Evolutionary conservation across 2,113 vertebrate genomes (phyloP).

Genomic region (Accipiter virgatus): DNA sequence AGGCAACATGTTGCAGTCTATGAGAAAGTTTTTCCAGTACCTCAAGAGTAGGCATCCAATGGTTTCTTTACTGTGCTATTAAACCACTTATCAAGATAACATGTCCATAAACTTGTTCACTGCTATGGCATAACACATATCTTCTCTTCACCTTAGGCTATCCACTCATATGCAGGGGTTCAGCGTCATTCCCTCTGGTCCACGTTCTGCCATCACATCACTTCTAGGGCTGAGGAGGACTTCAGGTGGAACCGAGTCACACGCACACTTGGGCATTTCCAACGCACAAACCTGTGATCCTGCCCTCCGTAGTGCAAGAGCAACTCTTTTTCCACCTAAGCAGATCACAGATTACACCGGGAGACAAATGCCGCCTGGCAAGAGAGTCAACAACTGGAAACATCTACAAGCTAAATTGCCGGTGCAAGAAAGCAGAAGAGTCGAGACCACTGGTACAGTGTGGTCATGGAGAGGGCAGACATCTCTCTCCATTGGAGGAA

Average conservation of each 20-base stretch:
- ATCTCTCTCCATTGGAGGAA: background rate
- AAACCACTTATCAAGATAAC: background rate
- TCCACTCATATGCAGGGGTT: background rate
- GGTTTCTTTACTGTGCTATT: background rate
- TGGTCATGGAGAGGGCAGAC: background rate
- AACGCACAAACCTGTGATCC: background rate
- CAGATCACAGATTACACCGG: background rate
- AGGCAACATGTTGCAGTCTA: background rate
- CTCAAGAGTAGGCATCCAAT: background rate
- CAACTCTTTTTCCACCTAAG: background rate
- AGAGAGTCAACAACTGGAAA: background rate
- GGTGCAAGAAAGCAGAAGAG: background rate
- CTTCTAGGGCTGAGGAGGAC: background rate
- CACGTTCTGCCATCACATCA: background rate
- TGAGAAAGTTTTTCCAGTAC: background rate
- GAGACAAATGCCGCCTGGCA: background rate
- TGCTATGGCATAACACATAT: background rate
- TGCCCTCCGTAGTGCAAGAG: background rate
- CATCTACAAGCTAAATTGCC: background rate
- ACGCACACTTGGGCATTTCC: rapidly evolving
- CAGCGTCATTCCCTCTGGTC: background rate
- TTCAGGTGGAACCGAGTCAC: background rate
- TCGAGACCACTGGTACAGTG: background rate
- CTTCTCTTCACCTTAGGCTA: background rate
- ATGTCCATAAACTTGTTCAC: background rate